Evolutionary conservation across 2,113 vertebrate genomes (phyloP), one percentile per base, ranked within the genome.

Genomic region (Callopanchax toddi): DNA sequence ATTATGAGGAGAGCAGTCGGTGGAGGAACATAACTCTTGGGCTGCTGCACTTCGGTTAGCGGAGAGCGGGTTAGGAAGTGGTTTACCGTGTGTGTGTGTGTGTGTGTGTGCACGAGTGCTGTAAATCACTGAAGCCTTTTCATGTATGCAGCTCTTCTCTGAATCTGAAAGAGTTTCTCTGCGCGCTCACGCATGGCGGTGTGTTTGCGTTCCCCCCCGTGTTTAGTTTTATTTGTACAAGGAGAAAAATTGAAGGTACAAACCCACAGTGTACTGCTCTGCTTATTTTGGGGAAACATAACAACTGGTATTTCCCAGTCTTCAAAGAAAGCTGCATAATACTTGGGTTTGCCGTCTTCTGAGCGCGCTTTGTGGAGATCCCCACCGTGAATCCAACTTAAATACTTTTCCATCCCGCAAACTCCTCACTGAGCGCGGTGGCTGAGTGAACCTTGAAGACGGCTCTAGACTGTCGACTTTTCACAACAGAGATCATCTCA

Each of bases 271-370:
- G 82, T 71, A 69, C 74, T 22, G 43, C 10, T 52, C 51, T 72
- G 82, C 79, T 89, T 89, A 88, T 87, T 91, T 90, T 85, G 78
- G 79, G 84, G 79, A 82, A 78, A 79, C 83, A 68, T 85, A 90
- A 91, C 89, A 85, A 86, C 86, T 83, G 87, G 85, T 86, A 86
- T 91, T 92, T 89, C 84, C 91, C 85, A 76, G 74, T 89, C 85
- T 90, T 89, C 85, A 92, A 91, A 91, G 90, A 36, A 73, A 71
- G 57, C 79, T 45, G 56, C 59, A 79, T 86, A 89, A 89, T 85
- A 61, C 86, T 67, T 42, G 83, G 86, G 71, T 86, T 81, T 78
- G 81, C 85, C 51, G 76, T 77, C 83, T 85, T 85, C 78, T 81
- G 74, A 85, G 76, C 36, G 40, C 25, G 70, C 79, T 87, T 86